A percentile compares a stretch with the other conserved stretches of the same genome.
phyloP scores from a whole-genome alignment of 2,888 invertebrate genomes.

The Eristalinus aeneus region DNA sequence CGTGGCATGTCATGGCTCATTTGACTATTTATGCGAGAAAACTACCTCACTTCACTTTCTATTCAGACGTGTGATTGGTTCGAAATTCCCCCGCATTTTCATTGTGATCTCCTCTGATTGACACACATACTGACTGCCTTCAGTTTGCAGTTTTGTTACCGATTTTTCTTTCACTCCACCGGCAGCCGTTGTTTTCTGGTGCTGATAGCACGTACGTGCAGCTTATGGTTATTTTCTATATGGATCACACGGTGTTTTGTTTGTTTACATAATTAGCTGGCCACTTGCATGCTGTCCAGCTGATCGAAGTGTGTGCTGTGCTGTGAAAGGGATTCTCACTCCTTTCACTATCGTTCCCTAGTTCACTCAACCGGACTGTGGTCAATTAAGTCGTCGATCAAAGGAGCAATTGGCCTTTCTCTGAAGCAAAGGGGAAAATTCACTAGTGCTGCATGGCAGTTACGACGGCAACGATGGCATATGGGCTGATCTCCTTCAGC shows the following conservation, averaged over 20 bases:
- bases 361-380: neutral
- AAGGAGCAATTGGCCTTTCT: constrained; percentile 51
- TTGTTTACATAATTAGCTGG: neutral
- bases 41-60: constrained; percentile 45
- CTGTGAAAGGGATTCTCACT: neutral
- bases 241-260: neutral
- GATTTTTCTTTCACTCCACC: constrained; percentile 2
- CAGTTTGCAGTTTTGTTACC: constrained; percentile 4
- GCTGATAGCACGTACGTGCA: neutral
- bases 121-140: constrained; percentile 22
- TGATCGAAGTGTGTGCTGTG: neutral
- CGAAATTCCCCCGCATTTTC: constrained; percentile 28
- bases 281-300: neutral
- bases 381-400: constrained; percentile 62
- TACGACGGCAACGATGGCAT: neutral
- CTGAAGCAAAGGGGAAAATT: neutral
- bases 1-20: constrained; percentile 2
- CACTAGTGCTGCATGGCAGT: neutral
- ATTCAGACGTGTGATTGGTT: constrained; percentile 18
- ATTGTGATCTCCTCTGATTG: constrained; percentile 47
- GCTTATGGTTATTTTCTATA: neutral
- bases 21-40: constrained; percentile 18
- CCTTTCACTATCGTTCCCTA: neutral
- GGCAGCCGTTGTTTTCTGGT: neutral
- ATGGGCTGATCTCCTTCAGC: neutral